Evolutionary conservation across 2,888 invertebrate genomes (phyloP), one percentile per base, ranked within the genome.

Genomic region (Nomada fucata): DNA sequence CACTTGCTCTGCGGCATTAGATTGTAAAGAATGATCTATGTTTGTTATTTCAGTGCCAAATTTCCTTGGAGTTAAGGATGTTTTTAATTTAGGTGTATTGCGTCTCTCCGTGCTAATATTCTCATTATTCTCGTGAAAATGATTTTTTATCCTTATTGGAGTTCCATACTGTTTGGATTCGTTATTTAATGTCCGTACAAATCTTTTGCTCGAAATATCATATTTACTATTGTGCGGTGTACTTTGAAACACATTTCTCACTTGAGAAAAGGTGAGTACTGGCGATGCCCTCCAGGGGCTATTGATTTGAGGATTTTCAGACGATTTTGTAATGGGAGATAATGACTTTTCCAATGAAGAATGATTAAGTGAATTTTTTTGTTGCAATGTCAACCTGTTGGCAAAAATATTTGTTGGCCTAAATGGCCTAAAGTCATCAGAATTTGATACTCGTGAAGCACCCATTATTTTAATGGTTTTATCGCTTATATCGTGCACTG

Each of bases 41-140:
- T 91, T 91, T 29, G 91, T 91, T 36, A 91, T 88, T 57, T 82
- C 89, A 18, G 89, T 91, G 13, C 91, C 91, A 77, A 91, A 91
- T 79, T 89, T 91, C 71, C 91, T 89, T 20, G 87, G 78, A 9
- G 75, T 26, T 18, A 36, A 36, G 15, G 26, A 0, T 55, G 18
- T 68, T 42, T 57, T 82, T 3, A 52, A 79, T 11, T 76, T 86
- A 0, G 36, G n/a, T 3, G 13, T 53, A 36, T 44, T 76, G 13
- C 42, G 18, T 2, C 52, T 64, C 36, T 68, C 76, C 11, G 3
- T 23, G n/a, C 23, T 71, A 20, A 59, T 13, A 55, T 78, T 73
- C 36, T 85, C 74, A 18, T 70, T 44, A 57, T 75, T 76, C 2
- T 53, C 68, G 20, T 77, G 65, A 11, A 23, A n/a, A 44, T 4